Evolutionary conservation across 2,113 vertebrate genomes (phyloP), one percentile per base, ranked within the genome.

Genomic region (Ancistrus triradiatus): DNA sequence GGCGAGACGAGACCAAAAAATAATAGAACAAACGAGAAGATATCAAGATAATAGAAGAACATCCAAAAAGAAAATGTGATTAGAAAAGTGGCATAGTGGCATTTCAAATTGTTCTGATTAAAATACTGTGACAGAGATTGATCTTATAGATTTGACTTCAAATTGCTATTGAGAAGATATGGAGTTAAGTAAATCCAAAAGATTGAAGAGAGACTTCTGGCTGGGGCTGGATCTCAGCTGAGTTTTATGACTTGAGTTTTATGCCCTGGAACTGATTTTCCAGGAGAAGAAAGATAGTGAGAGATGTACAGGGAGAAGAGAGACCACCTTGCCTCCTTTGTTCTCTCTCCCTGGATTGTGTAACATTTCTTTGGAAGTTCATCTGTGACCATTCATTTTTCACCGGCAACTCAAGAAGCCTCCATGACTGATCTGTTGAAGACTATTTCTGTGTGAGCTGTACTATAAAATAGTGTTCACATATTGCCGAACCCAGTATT

Each of bases 241-340:
- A n/a, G n/a, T n/a, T n/a, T n/a, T n/a, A n/a, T 2, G 27, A 31
- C 4, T 52, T 49, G 2, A 37, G 28, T 66, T 57, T 72, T 67
- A 66, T 38, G 28, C 31, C 46, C 65, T 63, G 60, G 43, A 72
- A 72, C 53, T 43, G 69, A 74, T 72, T 21, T 40, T 37, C 46
- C 49, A 53, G 59, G 70, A 47, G 58, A 66, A 35, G 10, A 33
- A 17, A 14, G 11, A 40, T 17, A 33, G 51, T 35, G 40, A 44
- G 53, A 37, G 19, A 27, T 43, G 53, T 49, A 28, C 48, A 60
- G 48, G 38, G 38, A 43, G 50, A 44, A 49, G 6, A 50, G 33
- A 43, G n/a, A 64, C 47, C 33, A 44, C 22, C 40, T 51, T 37
- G 56, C 37, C 24, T 62, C 52, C 5, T 8, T 47, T 43, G n/a